Percentiles rank a stretch among this genome's conserved stretches.
phyloP scores from a whole-genome alignment of 2,113 vertebrate species.

The Epinephelus lanceolatus region DNA sequence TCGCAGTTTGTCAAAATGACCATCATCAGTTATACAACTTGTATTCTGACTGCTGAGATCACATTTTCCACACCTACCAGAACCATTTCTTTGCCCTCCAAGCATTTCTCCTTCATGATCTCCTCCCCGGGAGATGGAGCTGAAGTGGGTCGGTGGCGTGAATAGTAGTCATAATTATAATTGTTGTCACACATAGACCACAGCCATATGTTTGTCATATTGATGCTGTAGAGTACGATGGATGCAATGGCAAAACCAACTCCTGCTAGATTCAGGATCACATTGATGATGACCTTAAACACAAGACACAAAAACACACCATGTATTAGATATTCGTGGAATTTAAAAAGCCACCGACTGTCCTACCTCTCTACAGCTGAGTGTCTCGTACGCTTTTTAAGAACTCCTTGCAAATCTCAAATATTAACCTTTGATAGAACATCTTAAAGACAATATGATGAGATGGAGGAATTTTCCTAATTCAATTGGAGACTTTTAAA shows the following conservation, averaged over 20 bases:
- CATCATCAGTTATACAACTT: not conserved
- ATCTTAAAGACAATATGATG: no score
- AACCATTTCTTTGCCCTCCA: accelerated
- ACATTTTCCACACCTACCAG: conserved; percentile 23
- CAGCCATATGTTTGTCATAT: accelerated
- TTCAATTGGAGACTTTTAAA: no score
- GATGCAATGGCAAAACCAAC: conserved; percentile 61
- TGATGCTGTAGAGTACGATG: conserved; percentile 64
- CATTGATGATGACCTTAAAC: conserved; percentile 65
- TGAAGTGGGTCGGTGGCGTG: accelerated
- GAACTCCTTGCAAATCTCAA: no score
- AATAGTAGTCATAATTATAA: accelerated
- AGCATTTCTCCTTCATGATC: not conserved
- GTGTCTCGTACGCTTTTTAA: not conserved
- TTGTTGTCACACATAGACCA: not conserved
- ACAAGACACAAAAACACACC: not conserved
- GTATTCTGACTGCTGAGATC: not conserved
- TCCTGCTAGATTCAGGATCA: conserved; percentile 65
- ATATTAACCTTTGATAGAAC: no score
- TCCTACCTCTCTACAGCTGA: not conserved
- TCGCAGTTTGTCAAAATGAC: no score
- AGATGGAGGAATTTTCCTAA: no score
- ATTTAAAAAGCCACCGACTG: not conserved
- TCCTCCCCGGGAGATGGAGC: not conserved
- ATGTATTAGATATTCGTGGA: not conserved